Base-by-base conservation (phyloP, 2,113 vertebrate species). In the Stomatorhinus ivindoensis region DNA sequence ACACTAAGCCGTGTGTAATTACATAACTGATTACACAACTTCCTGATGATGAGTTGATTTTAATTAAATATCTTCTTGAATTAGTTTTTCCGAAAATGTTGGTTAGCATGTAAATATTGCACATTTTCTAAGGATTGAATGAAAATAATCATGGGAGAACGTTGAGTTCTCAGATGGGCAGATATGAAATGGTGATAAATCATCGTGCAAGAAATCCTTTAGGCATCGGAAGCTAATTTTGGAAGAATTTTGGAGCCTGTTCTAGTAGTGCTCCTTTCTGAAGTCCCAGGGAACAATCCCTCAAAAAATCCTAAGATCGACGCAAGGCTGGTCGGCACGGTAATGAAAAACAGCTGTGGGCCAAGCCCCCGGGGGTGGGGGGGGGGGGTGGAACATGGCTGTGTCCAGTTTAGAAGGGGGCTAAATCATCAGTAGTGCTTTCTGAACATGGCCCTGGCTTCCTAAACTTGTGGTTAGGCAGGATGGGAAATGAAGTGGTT, bases 281-380 rank as follows among this genome's bases (percentile, higher is more conserved):
- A 50, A 58, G 73, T 80, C 48, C n/a, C 80, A 39, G 83, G 15
- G 39, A 85, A 55, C 2, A 42, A 44, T 86, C 27, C 31, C 61
- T 82, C 15, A 6, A 27, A 48, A 89, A 87, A 91, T 91, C 61
- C 88, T 85, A 90, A 86, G 50, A 53, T 83, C 53, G 50, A 69
- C 44, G 65, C 13, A 39, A 88, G 90, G 83, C 89, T 90, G 89
- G 91, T 90, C 89, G 83, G 47, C 80, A 61, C 80, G 58, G 83
- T 90, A 91, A 93, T 90, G 10, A 88, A 76, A 92, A 90, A 90
- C 91, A 92, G 91, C 90, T 92, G 91, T 90, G 89, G 27, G 69
- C 42, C 27, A 35, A 87, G 90, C 87, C 88, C 69, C 65, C 73
- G 31, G 13, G 13, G 80, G 80, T 4, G 8, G 58, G 27, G 53